Evolutionary conservation across 2,797 vertebrate genomes (phyloP).

Genomic region (Ceyx erithaca): DNA sequence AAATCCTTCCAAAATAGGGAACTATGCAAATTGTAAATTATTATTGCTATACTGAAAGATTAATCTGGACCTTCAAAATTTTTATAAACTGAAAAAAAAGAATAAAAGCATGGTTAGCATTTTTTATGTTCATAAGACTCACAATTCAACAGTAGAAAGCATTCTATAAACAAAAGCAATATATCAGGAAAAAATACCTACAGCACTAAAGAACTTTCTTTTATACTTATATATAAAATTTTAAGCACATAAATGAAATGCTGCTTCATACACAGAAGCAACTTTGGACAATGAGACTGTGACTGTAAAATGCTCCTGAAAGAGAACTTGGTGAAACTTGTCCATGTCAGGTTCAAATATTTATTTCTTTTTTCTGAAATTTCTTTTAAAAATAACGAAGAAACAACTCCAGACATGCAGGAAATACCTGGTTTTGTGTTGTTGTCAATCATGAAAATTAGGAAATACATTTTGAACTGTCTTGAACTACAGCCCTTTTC

Average conservation of each 20-base stretch:
- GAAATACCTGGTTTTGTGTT: slow-evolving; percentile 17
- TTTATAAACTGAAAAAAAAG: background rate
- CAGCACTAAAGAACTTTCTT: background rate
- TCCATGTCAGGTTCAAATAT: background rate
- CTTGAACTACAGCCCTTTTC: background rate
- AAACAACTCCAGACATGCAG: slow-evolving; percentile 3
- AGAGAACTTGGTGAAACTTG: background rate
- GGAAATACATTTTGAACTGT: slow-evolving; percentile 1
- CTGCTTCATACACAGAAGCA: background rate
- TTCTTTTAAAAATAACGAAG: slow-evolving; percentile 1
- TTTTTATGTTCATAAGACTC: background rate
- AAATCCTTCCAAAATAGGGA: background rate
- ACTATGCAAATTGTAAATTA: background rate
- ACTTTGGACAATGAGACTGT: background rate
- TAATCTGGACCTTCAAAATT: background rate
- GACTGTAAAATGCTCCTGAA: background rate
- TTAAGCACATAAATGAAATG: background rate
- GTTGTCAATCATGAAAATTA: background rate
- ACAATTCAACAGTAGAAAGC: background rate
- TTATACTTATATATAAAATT: background rate
- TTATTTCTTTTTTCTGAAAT: background rate
- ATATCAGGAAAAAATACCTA: background rate
- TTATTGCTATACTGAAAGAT: background rate
- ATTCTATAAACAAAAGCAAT: background rate
- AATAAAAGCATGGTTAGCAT: background rate